Conservation (phyloP, 2,113 vertebrate genomes). For the Leucopsar rothschildi region DNA sequence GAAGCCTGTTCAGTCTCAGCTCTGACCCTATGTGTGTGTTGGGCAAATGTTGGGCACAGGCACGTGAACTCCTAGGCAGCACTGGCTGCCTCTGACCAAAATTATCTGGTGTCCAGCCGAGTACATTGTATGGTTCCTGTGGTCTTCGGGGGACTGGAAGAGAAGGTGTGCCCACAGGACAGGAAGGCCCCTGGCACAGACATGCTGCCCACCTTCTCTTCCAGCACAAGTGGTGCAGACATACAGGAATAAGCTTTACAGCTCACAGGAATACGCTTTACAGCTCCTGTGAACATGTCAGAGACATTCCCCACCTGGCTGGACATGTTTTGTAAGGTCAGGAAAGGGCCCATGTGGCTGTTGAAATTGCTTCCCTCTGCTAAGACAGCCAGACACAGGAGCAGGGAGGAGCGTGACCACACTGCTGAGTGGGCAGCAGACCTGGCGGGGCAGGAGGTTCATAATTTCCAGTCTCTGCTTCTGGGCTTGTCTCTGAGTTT, state of each 20-base stretch:
- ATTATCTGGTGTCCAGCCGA: not conserved
- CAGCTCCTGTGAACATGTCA: not conserved
- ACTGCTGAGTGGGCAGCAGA: not conserved
- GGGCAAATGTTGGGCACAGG: not conserved
- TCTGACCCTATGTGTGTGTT: not conserved
- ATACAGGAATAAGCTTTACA: not conserved
- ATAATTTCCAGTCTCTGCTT: not conserved
- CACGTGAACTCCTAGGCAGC: not conserved
- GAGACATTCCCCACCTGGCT: accelerated
- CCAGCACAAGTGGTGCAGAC: not conserved
- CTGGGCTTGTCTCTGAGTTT: not conserved
- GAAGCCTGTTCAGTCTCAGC: not conserved
- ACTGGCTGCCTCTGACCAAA: not conserved
- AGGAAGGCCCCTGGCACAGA: not conserved
- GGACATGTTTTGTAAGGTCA: not conserved
- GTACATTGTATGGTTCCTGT: not conserved
- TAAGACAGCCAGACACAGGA: not conserved
- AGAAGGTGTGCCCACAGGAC: not conserved
- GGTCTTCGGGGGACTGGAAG: not conserved
- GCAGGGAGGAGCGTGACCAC: accelerated
- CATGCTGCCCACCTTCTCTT: not conserved
- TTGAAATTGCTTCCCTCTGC: not conserved
- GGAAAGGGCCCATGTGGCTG: not conserved
- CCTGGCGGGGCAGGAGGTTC: accelerated
- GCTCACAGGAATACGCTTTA: not conserved